These are phyloP conservation scores for Nanorana parkeri DNA, from an alignment of 2,113 vertebrate species.

Conservation along the genomic window DNA sequence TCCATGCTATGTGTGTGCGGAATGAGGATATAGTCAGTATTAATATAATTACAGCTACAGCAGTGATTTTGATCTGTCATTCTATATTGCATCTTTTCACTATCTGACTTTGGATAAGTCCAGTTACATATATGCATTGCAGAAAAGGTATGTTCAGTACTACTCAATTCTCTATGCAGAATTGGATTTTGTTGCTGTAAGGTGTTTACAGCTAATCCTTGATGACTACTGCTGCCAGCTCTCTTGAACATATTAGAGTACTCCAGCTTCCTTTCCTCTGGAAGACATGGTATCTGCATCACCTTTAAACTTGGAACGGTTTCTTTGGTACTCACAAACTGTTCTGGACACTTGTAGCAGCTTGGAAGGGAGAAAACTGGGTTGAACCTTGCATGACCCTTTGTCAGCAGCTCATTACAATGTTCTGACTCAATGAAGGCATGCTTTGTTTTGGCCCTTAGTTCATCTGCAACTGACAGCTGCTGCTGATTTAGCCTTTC, in stretches of 20 bases:
- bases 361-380: fast-evolving
- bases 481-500: constrained; percentile 79
- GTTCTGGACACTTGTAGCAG: neutral
- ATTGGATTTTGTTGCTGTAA: neutral
- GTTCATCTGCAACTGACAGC: constrained; percentile 85
- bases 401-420: constrained; percentile 60
- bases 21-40: neutral
- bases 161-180: neutral
- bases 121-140: neutral
- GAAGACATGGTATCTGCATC: neutral
- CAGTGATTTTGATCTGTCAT: neutral
- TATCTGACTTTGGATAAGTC: fast-evolving
- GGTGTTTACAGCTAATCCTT: neutral
- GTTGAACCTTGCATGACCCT: fast-evolving
- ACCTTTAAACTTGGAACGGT: neutral
- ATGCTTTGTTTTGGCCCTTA: constrained; percentile 77
- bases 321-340: fast-evolving
- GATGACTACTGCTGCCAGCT: constrained; percentile 52
- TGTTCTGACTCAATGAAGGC: neutral
- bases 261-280: neutral
- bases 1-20: neutral
- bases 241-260: fast-evolving
- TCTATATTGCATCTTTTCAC: neutral
- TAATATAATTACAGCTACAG: neutral
- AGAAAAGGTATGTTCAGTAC: fast-evolving